These are phyloP conservation scores for Trachelus iudaicus DNA, from an alignment of 2,888 invertebrate genomes.

Conservation along the genomic window DNA sequence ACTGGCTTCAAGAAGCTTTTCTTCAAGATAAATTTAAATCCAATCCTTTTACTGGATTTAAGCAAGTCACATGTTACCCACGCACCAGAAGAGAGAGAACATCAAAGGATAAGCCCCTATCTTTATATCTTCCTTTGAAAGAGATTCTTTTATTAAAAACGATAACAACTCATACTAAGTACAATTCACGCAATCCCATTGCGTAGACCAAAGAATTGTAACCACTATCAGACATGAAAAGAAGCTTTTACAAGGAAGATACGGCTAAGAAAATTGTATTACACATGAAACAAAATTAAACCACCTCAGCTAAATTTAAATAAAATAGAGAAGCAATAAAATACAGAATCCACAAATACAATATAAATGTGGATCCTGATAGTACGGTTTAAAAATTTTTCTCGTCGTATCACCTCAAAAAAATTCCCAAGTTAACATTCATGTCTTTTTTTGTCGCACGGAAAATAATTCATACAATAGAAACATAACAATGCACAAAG, in stretches of 20 bases:
- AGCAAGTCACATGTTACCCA: neutral
- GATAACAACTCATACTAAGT: neutral
- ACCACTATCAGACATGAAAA: neutral
- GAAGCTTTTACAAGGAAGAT: neutral
- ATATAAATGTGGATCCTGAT: neutral
- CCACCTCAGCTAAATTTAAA: neutral
- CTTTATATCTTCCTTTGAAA: neutral
- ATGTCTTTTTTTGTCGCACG: neutral
- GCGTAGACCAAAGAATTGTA: neutral
- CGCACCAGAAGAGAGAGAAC: neutral
- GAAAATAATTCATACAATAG: neutral
- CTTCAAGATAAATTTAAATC: neutral
- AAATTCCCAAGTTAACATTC: neutral
- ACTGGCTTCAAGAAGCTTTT: neutral
- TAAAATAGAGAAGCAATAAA: neutral
- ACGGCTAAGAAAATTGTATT: neutral
- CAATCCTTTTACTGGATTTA: neutral
- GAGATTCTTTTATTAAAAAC: neutral
- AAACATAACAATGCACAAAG: neutral
- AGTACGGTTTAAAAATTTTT: neutral
- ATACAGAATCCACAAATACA: neutral
- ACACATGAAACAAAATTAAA: neutral
- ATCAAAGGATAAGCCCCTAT: neutral
- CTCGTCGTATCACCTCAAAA: neutral
- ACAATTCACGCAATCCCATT: neutral